A percentile compares a stretch with the other conserved stretches of the same genome.
Evolutionary conservation across 2,797 vertebrate species (phyloP).

Genomic region (Telmatherina bonti): DNA sequence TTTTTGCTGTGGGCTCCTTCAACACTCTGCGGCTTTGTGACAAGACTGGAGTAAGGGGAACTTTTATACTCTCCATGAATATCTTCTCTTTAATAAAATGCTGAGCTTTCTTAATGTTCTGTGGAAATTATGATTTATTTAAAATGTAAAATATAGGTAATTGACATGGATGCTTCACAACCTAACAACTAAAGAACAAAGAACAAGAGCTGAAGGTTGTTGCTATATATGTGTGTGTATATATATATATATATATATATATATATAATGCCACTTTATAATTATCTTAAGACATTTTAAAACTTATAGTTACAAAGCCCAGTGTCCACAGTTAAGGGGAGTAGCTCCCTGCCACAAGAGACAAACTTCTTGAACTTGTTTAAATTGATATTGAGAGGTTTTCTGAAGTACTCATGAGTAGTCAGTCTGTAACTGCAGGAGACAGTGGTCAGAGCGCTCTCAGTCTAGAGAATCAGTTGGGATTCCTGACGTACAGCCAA

Average conservation of each 20-base stretch:
- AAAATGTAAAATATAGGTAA: neutral
- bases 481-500: neutral
- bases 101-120: neutral
- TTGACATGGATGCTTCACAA: neutral
- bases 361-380: neutral
- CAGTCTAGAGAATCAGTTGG: neutral
- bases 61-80: neutral
- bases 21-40: constrained; percentile 95
- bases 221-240: neutral
- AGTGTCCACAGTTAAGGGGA: neutral
- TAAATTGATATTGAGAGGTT: neutral
- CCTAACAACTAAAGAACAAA: neutral
- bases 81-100: neutral
- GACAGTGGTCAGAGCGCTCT: neutral
- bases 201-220: neutral
- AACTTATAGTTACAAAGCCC: neutral
- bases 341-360: neutral
- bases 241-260: too few species aligned
- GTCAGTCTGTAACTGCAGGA: neutral
- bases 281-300: neutral
- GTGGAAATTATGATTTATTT: neutral
- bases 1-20: constrained; percentile 95
- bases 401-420: neutral
- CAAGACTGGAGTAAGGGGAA: constrained; percentile 93
- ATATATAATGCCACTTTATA: too few species aligned